Base-by-base conservation (phyloP, 2,113 vertebrate genomes). In the Xiphophorus couchianus region DNA sequence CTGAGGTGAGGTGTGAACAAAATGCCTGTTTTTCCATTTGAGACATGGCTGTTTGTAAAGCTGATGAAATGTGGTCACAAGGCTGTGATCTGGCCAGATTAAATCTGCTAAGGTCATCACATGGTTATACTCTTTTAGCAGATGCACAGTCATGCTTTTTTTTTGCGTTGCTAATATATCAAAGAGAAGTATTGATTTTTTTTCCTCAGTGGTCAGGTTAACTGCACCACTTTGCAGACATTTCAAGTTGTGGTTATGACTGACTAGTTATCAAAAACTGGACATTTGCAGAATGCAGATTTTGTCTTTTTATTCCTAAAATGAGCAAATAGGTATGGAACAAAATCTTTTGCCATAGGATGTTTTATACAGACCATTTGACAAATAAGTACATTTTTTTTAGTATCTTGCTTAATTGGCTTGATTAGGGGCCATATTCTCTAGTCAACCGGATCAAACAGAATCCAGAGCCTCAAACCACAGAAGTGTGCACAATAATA, bases 71-170 rank as follows among this genome's bases (percentile, higher is more conserved):
- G 42, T 30, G 42, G 62, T 33, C 30, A 64, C 10, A 64, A 22
- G 30, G 19, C 9, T 35, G 63, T 35, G 31, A 65, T 31, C 19
- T 19, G 19, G 33, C 37, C 37, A 17, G 37, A 39, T 37, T 67
- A 14, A 67, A 17, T 44, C 66, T 29, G n/a, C 66, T 29, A 67
- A 67, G 66, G 37, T 67, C 66, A 12, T 19, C 15, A 28, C 13
- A 44, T 13, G n/a, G n/a, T 8, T 31, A 31, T 31, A 42, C 11
- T 15, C 12, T 42, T 42, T 28, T 27, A 39, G 65, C n/a, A 66
- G 65, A 66, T n/a, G 3, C n/a, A 44, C 27, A 42, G 39, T 44
- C 37, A 67, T 44, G 31, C 6, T 67, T 67, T 67, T 67, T 66
- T 67, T 67, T 67, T 29, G 2, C 11, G 14, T 39, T 44, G 66